phyloP scores from a whole-genome alignment of 1,140 invertebrate species.

The Rhopalosiphum padi region DNA sequence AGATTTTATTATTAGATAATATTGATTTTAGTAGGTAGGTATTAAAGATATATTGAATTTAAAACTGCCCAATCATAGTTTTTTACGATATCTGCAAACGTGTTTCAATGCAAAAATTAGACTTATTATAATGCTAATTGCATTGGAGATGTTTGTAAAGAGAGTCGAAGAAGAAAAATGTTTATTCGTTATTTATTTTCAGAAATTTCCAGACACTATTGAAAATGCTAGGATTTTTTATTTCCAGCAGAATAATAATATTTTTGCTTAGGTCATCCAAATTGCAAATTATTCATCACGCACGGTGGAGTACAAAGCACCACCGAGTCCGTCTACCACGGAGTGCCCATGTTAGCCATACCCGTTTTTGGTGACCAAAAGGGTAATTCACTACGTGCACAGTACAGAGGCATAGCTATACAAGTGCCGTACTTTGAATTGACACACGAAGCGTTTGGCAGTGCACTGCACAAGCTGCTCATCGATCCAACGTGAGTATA shows the following conservation, averaged over 20 bases:
- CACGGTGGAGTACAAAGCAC: constrained; percentile 69
- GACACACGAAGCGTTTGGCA: background rate
- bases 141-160: too few species aligned
- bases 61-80: background rate
- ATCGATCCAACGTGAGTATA: constrained; percentile 9
- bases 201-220: too few species aligned
- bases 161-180: too few species aligned
- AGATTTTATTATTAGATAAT: background rate
- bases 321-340: constrained; percentile 66
- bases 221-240: too few species aligned
- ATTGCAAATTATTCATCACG: constrained; percentile 66
- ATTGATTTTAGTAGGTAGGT: background rate
- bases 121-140: background rate
- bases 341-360: constrained; percentile 66
- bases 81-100: background rate
- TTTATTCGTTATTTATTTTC: too few species aligned
- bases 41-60: too few species aligned
- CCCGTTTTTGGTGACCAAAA: constrained; percentile 65
- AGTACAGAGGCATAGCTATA: background rate
- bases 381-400: constrained; percentile 34
- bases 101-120: background rate
- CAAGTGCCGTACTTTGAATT: constrained; percentile 8
- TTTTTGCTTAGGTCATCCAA: constrained; percentile 63
- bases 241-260: background rate
- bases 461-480: background rate